Evolutionary conservation across 2,888 invertebrate species (phyloP), one percentile per base, ranked within the genome.

Genomic region (Ganaspis brasiliensis): DNA sequence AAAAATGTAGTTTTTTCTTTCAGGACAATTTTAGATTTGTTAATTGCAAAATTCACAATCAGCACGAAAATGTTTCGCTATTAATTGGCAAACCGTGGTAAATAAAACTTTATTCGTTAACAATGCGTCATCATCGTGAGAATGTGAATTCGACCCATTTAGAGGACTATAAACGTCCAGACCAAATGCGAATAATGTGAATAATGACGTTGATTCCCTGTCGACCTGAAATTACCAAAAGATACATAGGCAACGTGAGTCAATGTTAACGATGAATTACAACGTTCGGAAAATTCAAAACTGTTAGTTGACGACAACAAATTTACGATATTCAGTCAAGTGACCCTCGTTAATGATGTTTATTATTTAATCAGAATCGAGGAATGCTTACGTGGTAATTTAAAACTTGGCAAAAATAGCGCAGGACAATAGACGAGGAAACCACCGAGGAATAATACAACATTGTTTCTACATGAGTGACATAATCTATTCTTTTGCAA

Each of bases 141-240:
- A 26, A 24, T 67, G 67, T 67, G 45, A 67, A 67, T 49, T 67
- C 10, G 45, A 24, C n/a, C 67, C 67, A 67, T 67, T 67, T 24
- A 67, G 67, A 45, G 45, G 40, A 67, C 67, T 67, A 67, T 67
- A 67, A 67, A 67, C 45, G 67, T 67, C 67, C 67, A 24, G 24
- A 8, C 40, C 10, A 49, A 67, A 67, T 67, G 45, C 26, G 45
- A 67, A 67, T 67, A 67, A 67, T 67, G 45, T 67, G 67, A 67
- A 67, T 67, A 67, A 67, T 67, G 67, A 67, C 45, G 67, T 67
- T 49, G 67, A 67, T 67, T 67, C 45, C n/a, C 67, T 67, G 67
- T 67, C 67, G 21, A 67, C 24, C 9, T 14, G 16, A 67, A 67
- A 67, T 67, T 67, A 67, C 24, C 24, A 26, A 67, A 49, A 67